A percentile compares a stretch with the other conserved stretches of the same genome.
phyloP scores from a whole-genome alignment of 2,113 vertebrate genomes.

The Apteryx owenii region DNA sequence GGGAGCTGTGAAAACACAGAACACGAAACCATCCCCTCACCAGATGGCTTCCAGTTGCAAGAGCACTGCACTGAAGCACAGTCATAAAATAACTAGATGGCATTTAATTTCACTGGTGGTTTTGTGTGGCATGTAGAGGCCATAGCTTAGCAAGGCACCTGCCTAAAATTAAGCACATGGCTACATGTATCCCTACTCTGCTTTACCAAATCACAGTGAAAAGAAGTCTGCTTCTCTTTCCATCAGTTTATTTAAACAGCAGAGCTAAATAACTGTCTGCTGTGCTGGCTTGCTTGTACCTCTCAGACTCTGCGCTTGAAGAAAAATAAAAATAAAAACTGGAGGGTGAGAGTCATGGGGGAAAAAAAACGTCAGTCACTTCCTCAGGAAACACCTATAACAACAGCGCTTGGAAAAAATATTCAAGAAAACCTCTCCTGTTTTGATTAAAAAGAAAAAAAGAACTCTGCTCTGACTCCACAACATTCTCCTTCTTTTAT shows the following conservation, averaged over 20 bases:
- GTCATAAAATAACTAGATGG: background rate
- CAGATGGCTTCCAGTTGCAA: background rate
- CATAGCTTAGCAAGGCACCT: constrained; percentile 17
- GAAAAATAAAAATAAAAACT: background rate
- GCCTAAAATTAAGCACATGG: background rate
- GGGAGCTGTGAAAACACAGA: background rate
- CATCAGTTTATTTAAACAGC: background rate
- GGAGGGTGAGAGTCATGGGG: constrained; percentile 4
- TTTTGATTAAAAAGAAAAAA: background rate
- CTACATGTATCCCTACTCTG: background rate
- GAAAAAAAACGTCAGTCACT: constrained; percentile 33
- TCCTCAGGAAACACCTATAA: constrained; percentile 76
- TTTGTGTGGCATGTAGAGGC: background rate
- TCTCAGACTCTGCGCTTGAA: background rate
- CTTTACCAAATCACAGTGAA: background rate
- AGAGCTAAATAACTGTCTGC: constrained; percentile 25
- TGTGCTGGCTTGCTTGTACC: constrained; percentile 7
- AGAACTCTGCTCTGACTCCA: constrained; percentile 7
- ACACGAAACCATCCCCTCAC: background rate
- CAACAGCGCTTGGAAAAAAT: constrained; percentile 67
- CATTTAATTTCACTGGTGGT: background rate
- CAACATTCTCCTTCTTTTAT: constrained; percentile 48
- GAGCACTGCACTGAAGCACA: background rate
- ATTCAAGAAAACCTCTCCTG: constrained; percentile 53
- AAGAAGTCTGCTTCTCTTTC: background rate